phyloP scores from a whole-genome alignment of 2,888 invertebrate genomes.

The Brachypalpus laphriformis region DNA sequence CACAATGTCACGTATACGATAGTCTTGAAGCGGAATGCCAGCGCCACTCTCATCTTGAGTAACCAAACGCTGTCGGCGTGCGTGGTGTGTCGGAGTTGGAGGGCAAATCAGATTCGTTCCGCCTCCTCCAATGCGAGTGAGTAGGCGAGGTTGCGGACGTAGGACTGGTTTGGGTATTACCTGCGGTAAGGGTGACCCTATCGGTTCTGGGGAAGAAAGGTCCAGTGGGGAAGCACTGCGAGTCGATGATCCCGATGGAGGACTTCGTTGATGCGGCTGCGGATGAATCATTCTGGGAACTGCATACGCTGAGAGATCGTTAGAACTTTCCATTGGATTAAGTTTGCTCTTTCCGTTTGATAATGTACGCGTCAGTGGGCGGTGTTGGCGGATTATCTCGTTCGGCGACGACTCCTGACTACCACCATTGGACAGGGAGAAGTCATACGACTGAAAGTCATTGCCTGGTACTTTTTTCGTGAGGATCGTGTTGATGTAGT shows the following conservation, averaged over 20 bases:
- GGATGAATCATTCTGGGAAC: constrained; percentile 78
- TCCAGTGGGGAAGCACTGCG: constrained; percentile 83
- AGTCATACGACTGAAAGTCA: constrained; percentile 79
- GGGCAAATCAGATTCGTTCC: constrained; percentile 88
- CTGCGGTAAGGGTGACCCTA: constrained; percentile 67
- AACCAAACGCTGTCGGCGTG: constrained; percentile 84
- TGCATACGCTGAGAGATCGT: constrained; percentile 73
- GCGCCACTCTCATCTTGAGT: constrained; percentile 77
- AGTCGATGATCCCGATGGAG: constrained; percentile 82
- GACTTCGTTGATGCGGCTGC: constrained; percentile 80
- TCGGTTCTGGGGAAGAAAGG: constrained; percentile 74
- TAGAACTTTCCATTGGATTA: constrained; percentile 78
- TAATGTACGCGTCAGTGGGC: constrained; percentile 87
- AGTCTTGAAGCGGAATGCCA: constrained; percentile 66
- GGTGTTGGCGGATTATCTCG: constrained; percentile 84
- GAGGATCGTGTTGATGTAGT: constrained; percentile 87
- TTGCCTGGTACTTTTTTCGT: constrained; percentile 82
- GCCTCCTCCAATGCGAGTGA: constrained; percentile 84
- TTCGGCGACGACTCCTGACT: constrained; percentile 66
- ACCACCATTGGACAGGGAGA: constrained; percentile 78
- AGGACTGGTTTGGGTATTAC: constrained; percentile 76
- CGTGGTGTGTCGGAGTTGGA: constrained; percentile 94
- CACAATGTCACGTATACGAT: constrained; percentile 75
- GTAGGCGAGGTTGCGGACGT: constrained; percentile 86
- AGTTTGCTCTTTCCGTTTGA: constrained; percentile 84